phyloP scores from a whole-genome alignment of 2,113 vertebrate genomes.

The Varanus salvator region DNA sequence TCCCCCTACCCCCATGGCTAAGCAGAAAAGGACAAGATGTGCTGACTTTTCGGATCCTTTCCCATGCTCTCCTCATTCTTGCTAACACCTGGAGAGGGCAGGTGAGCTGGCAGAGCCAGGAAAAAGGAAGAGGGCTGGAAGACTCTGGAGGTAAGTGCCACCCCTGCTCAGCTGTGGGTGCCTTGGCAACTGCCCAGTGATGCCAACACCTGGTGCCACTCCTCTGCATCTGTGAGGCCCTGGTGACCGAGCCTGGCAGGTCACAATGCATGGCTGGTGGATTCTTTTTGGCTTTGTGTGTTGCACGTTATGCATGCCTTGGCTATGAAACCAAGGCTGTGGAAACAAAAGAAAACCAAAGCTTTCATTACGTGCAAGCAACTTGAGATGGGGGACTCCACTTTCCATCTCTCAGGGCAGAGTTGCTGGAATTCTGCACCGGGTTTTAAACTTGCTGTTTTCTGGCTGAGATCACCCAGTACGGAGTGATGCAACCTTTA shows the following conservation, averaged over 20 bases:
- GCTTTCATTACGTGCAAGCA: background rate
- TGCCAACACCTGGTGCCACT: too few species aligned
- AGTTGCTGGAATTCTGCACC: constrained; percentile 11
- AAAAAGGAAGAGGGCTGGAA: background rate
- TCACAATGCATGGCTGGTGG: background rate
- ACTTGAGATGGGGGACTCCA: background rate
- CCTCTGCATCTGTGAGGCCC: too few species aligned
- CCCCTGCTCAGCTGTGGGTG: too few species aligned
- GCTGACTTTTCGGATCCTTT: background rate
- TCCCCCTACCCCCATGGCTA: too few species aligned
- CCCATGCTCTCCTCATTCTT: background rate
- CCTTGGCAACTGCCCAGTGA: too few species aligned
- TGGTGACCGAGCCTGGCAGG: background rate
- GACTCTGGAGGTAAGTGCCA: too few species aligned
- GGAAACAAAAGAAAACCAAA: background rate
- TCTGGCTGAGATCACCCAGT: background rate
- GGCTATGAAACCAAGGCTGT: background rate
- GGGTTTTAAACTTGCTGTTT: background rate
- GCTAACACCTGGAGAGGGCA: background rate
- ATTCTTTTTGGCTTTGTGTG: background rate
- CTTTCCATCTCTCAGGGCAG: background rate
- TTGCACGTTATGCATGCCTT: background rate
- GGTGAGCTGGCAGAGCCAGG: background rate
- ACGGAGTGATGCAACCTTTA: constrained; percentile 28
- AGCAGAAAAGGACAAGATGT: background rate